Evolutionary conservation across 2,888 invertebrate species (phyloP).

Genomic region (Frankliniella intonsa): DNA sequence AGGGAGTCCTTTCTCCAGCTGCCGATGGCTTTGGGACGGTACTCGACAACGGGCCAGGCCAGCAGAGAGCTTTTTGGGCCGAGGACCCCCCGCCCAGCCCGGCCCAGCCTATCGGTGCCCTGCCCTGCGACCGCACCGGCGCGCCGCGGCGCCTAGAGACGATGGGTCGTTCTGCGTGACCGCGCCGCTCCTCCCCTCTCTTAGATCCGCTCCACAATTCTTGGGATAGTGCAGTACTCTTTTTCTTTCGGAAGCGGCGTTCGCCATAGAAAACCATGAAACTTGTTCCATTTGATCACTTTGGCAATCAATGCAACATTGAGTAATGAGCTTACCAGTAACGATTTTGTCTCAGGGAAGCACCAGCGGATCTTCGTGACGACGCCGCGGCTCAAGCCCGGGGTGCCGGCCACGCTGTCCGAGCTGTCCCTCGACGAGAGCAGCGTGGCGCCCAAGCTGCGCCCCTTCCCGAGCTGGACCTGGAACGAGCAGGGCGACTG

Average conservation of each 20-base stretch:
- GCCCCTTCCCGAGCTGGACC: conserved; percentile 62
- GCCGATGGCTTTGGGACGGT: no score
- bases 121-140: no score
- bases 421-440: conserved; percentile 50
- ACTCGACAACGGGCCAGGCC: background rate
- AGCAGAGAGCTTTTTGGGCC: background rate
- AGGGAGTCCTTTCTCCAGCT: no score
- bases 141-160: background rate
- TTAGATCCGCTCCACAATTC: no score
- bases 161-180: conserved; percentile 1
- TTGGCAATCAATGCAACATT: no score
- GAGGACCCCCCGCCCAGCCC: no score
- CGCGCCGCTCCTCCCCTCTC: background rate
- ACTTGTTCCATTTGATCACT: no score
- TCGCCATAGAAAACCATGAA: no score
- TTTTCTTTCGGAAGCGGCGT: no score
- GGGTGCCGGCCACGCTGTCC: conserved; percentile 68
- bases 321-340: no score
- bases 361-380: conserved; percentile 54
- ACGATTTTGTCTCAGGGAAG: background rate
- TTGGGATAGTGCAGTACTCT: no score
- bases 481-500: conserved; percentile 62
- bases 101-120: no score
- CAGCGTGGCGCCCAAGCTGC: conserved; percentile 53
- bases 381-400: conserved; percentile 65